phyloP scores from a whole-genome alignment of 2,797 vertebrate genomes.

The Eremophila alpestris region DNA sequence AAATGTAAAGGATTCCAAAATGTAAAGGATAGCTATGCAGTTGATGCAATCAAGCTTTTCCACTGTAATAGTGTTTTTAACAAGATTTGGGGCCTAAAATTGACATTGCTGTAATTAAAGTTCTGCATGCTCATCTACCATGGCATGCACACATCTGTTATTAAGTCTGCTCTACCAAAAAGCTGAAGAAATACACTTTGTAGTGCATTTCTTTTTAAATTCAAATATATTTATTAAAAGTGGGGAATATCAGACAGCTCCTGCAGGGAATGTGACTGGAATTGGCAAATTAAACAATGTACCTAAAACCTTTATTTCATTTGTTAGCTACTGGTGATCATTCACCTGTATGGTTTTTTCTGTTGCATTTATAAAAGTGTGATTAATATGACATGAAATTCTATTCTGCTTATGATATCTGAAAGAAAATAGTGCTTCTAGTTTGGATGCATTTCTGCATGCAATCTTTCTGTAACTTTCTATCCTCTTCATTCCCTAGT shows the following conservation, averaged over 20 bases:
- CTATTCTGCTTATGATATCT: not conserved
- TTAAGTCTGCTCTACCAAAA: not conserved
- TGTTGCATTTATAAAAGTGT: not conserved
- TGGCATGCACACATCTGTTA: not conserved
- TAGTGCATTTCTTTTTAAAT: not conserved
- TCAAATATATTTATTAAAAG: not conserved
- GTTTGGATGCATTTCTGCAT: not conserved
- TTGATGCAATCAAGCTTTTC: slow-evolving; percentile 20
- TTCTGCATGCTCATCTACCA: not conserved
- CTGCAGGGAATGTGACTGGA: not conserved
- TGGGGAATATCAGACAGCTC: not conserved
- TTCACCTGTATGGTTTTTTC: not conserved
- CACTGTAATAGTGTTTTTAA: slow-evolving; percentile 27
- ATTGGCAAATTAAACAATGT: not conserved
- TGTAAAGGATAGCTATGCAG: not conserved
- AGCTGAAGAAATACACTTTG: not conserved
- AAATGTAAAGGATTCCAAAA: not conserved
- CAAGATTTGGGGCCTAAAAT: slow-evolving; percentile 29
- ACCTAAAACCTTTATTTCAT: not conserved
- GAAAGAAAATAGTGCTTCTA: not conserved
- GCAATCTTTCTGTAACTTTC: not conserved
- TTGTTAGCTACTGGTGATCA: not conserved
- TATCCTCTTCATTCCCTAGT: not conserved
- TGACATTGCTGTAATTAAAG: slow-evolving; percentile 48
- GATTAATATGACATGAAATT: not conserved